phyloP scores from a whole-genome alignment of 2,888 invertebrate species.

The Crepidodera aurea region DNA sequence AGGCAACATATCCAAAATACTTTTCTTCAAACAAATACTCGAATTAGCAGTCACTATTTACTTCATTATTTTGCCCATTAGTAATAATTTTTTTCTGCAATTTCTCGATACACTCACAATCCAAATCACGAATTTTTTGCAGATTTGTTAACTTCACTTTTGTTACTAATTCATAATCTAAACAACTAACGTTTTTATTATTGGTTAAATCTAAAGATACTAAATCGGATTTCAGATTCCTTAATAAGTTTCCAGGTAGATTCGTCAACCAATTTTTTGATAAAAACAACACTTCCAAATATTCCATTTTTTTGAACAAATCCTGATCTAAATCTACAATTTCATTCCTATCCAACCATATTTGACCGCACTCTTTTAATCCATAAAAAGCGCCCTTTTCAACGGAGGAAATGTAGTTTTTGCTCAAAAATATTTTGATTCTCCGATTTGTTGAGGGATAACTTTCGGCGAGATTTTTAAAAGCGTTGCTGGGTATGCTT shows the following conservation, averaged over 20 bases:
- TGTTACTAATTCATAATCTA: conserved; percentile 37
- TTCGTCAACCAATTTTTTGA: conserved; percentile 39
- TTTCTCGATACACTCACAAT: conserved; percentile 38
- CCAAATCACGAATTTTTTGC: conserved; percentile 32
- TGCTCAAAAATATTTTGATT: conserved; percentile 48
- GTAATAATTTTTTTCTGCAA: conserved; percentile 19
- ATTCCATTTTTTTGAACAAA: conserved; percentile 40
- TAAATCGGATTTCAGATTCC: conserved; percentile 27
- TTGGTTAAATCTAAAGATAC: conserved; percentile 36
- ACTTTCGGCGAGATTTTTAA: conserved; percentile 48
- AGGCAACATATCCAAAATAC: too few relatives aligned
- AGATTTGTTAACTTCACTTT: conserved; percentile 36
- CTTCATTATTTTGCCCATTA: conserved; percentile 31
- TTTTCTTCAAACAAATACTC: too few relatives aligned
- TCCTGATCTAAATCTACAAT: conserved; percentile 38
- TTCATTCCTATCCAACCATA: conserved; percentile 49
- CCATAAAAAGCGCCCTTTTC: conserved; percentile 42
- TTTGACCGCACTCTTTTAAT: conserved; percentile 42
- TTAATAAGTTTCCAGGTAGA: conserved; percentile 36
- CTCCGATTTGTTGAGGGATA: conserved; percentile 30
- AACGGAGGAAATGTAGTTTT: conserved; percentile 45
- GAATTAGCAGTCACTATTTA: conserved; percentile 20
- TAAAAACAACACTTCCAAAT: conserved; percentile 37
- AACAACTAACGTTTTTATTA: conserved; percentile 41
- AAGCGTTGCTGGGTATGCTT: conserved; percentile 50